phyloP scores from a whole-genome alignment of 2,113 vertebrate species.

The Polypterus bichir region DNA sequence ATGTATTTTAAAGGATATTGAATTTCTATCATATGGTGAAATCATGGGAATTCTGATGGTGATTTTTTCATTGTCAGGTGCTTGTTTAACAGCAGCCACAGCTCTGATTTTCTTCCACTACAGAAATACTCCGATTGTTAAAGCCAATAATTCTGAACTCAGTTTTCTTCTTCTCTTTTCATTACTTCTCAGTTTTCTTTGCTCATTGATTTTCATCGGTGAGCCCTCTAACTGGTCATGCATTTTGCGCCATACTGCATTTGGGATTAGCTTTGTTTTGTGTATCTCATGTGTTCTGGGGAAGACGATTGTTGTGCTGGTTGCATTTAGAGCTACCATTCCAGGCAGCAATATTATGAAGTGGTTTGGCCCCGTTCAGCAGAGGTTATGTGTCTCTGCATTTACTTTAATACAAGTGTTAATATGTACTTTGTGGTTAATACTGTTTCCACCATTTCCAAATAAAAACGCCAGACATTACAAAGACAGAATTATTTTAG shows the following conservation, averaged over 20 bases:
- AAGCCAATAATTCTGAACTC: constrained; percentile 5
- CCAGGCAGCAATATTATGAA: constrained; percentile 2
- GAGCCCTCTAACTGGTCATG: constrained; percentile 4
- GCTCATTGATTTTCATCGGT: constrained; percentile 2
- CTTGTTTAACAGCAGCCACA: not conserved
- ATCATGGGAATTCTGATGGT: not conserved
- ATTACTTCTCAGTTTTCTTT: not conserved
- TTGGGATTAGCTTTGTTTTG: constrained; percentile 3
- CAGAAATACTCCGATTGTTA: not conserved
- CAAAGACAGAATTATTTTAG: not conserved
- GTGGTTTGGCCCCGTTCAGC: not conserved
- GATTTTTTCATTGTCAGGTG: not conserved
- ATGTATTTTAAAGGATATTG: constrained; percentile 1
- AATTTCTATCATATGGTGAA: not conserved
- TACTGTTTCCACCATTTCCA: not conserved
- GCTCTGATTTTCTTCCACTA: not conserved
- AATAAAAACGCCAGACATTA: not conserved
- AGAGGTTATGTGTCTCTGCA: constrained; percentile 1
- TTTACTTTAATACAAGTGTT: not conserved
- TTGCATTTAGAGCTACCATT: not conserved
- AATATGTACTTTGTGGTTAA: not conserved
- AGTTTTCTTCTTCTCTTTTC: constrained; percentile 5
- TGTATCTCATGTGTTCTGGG: constrained; percentile 4
- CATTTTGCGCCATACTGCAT: constrained; percentile 3
- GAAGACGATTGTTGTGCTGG: constrained; percentile 1